phyloP scores from a whole-genome alignment of 1,140 invertebrate species.

The Aethina tumida region DNA sequence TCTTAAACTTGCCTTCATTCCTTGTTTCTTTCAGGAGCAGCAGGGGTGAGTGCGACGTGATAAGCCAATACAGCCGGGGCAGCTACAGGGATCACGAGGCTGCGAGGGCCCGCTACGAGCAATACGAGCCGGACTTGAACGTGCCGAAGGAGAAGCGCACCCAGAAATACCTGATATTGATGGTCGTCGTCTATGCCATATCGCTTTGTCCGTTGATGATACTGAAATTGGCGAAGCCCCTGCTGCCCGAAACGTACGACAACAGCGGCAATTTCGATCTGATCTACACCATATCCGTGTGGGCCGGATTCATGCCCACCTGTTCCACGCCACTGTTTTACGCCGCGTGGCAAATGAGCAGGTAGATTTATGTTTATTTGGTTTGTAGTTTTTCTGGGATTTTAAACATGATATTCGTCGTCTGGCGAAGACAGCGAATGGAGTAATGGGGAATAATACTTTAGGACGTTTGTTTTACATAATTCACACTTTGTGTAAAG shows the following conservation, averaged over 20 bases:
- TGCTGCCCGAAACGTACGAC: conserved; percentile 57
- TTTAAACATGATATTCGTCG: too few relatives aligned
- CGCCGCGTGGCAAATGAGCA: conserved; percentile 52
- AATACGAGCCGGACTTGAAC: conserved; percentile 52
- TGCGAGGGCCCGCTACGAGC: conserved; percentile 27
- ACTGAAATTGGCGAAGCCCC: conserved; percentile 51
- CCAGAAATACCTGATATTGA: conserved; percentile 55
- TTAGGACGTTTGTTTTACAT: too few relatives aligned
- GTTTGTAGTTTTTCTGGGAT: too few relatives aligned
- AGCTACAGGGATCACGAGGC: conserved; percentile 22
- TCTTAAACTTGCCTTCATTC: too few relatives aligned
- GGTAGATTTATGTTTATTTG: conserved; percentile 42
- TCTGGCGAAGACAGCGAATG: too few relatives aligned
- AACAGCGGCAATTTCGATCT: conserved; percentile 59
- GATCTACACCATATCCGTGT: conserved; percentile 57
- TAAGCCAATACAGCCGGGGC: conserved; percentile 25
- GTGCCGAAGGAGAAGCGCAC: conserved; percentile 52
- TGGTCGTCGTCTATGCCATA: conserved; percentile 54
- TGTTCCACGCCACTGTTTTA: conserved; percentile 55
- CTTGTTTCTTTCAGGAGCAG: conserved; percentile 16
- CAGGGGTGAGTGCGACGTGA: conserved; percentile 19
- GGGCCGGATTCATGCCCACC: conserved; percentile 59
- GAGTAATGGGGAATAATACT: too few relatives aligned
- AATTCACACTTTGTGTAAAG: too few relatives aligned
- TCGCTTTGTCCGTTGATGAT: conserved; percentile 60